These are phyloP conservation scores for Eilema depressum DNA, from an alignment of 2,888 invertebrate genomes.

Conservation along the genomic window DNA sequence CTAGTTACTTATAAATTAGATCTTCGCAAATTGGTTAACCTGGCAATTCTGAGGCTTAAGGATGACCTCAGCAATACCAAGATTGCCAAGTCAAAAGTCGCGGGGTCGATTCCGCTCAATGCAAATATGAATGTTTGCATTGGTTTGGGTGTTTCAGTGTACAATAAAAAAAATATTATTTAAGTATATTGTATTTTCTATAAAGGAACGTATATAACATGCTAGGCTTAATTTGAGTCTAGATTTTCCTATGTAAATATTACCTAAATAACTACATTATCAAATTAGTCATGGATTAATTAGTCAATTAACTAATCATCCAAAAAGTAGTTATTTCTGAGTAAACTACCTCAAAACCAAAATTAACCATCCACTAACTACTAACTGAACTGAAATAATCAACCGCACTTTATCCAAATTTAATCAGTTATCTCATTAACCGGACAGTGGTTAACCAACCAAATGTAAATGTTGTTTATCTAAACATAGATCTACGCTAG, in stretches of 20 bases:
- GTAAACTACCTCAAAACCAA: neutral
- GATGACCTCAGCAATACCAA: too few relatives aligned
- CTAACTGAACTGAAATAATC: slow-evolving; percentile 45
- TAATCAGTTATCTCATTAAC: slow-evolving; percentile 62
- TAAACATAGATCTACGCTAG: slow-evolving; percentile 51
- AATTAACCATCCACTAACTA: slow-evolving; percentile 18
- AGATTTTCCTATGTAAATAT: too few relatives aligned
- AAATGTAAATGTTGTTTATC: slow-evolving; percentile 58
- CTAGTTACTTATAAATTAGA: too few relatives aligned
- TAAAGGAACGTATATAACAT: too few relatives aligned
- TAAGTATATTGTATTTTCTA: too few relatives aligned
- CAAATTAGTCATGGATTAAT: neutral
- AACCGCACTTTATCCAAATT: slow-evolving; percentile 34
- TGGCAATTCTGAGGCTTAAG: too few relatives aligned
- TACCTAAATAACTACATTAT: too few relatives aligned
- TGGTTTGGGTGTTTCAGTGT: too few relatives aligned
- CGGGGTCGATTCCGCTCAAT: neutral
- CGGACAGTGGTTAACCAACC: slow-evolving; percentile 52
- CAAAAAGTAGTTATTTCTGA: neutral
- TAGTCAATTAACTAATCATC: neutral
- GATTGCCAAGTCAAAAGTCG: neutral
- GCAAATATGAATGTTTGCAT: too few relatives aligned
- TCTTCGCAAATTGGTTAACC: too few relatives aligned
- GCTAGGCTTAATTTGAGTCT: too few relatives aligned
- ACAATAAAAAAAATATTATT: too few relatives aligned